These are phyloP conservation scores for Papilio helenus DNA, from an alignment of 1,140 invertebrate genomes.

Conservation along the genomic window DNA sequence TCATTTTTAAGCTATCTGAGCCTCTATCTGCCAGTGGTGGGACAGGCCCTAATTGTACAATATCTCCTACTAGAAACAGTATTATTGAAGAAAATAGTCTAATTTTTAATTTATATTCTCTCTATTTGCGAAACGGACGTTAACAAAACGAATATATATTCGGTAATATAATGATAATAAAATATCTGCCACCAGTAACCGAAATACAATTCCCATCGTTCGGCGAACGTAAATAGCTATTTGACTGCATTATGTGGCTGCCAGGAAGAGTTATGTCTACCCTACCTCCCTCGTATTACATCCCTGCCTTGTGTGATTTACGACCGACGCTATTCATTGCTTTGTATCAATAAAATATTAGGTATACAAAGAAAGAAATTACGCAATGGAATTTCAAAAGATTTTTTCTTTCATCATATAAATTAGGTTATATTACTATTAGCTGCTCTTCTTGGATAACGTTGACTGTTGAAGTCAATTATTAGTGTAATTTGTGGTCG, in stretches of 20 bases:
- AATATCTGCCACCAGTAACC: constrained; percentile 2
- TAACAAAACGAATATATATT: background rate
- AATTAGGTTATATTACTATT: background rate
- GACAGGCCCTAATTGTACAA: too few species aligned
- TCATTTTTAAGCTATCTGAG: too few species aligned
- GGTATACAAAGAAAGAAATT: background rate
- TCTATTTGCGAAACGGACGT: background rate
- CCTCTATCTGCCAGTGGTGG: too few species aligned
- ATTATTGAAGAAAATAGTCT: background rate
- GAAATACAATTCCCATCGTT: constrained; percentile 34
- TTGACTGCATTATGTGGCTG: constrained; percentile 38
- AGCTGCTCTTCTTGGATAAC: background rate
- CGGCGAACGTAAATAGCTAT: constrained; percentile 36
- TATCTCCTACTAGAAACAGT: background rate
- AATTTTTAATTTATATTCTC: background rate
- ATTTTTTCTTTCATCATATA: background rate
- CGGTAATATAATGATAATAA: constrained; percentile 8
- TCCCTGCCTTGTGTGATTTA: constrained; percentile 28
- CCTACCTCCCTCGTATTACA: constrained; percentile 29
- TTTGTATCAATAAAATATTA: constrained; percentile 33
- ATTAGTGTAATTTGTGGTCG: background rate
- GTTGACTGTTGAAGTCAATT: background rate
- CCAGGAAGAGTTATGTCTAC: constrained; percentile 35
- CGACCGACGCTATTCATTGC: constrained; percentile 5
- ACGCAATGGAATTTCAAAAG: background rate